phyloP scores from a whole-genome alignment of 2,113 vertebrate genomes.

The Mirza zaza region DNA sequence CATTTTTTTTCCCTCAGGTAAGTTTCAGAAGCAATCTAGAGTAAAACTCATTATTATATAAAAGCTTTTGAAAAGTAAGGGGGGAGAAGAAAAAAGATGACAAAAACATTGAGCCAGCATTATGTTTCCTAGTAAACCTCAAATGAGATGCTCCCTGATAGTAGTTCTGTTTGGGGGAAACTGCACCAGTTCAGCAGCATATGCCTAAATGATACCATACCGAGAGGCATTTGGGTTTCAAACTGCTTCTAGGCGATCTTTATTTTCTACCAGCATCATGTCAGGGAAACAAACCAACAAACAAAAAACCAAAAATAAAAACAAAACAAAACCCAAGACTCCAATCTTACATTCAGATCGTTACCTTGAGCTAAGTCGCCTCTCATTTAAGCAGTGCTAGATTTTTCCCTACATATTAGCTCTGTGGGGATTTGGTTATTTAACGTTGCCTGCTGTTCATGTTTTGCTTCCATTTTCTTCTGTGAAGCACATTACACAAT shows the following conservation, averaged over 20 bases:
- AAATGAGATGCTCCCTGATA: background rate
- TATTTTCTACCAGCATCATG: background rate
- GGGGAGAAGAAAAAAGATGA: background rate
- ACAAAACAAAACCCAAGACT: conserved; percentile 34
- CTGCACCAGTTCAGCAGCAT: background rate
- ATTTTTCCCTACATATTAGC: background rate
- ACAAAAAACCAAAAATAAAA: background rate
- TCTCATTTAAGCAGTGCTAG: background rate
- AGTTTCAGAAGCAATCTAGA: conserved; percentile 38
- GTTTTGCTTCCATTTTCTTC: conserved; percentile 40
- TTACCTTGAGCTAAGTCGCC: background rate
- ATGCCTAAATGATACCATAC: background rate
- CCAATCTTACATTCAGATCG: conserved; percentile 28
- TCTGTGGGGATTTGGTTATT: conserved; percentile 55
- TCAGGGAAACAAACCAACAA: background rate
- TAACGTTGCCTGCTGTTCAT: conserved; percentile 43
- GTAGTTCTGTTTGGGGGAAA: background rate
- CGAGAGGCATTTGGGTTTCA: conserved; percentile 20
- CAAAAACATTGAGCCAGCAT: background rate
- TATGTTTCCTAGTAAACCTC: conserved; percentile 22
- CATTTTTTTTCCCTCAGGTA: background rate
- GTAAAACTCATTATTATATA: conserved; percentile 37
- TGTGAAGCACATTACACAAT: background rate
- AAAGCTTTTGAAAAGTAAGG: conserved; percentile 35
- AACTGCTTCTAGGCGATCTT: background rate